Conservation (phyloP, 2,113 vertebrate genomes). For the Dipodomys spectabilis region DNA sequence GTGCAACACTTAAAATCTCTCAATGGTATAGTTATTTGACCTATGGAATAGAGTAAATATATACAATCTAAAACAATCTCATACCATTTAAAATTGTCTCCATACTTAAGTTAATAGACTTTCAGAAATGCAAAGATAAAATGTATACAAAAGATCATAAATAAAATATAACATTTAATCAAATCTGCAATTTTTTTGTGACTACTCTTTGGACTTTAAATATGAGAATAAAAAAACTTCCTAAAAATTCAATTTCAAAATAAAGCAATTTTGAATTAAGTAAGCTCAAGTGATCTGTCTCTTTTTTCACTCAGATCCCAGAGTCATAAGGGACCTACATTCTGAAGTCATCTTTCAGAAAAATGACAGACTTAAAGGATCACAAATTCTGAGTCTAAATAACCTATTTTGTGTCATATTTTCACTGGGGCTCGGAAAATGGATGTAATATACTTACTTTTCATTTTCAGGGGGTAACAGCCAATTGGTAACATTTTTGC, state of each 20-base stretch:
- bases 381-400: conserved; percentile 34
- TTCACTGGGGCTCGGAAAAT: conserved; percentile 43
- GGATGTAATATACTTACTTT: conserved; percentile 18
- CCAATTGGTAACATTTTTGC: conserved; percentile 9
- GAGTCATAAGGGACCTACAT: not conserved
- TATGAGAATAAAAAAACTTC: not conserved
- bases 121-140: conserved; percentile 26
- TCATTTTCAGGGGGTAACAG: not conserved
- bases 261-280: not conserved
- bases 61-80: conserved; percentile 10
- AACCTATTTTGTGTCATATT: conserved; percentile 41
- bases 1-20: conserved; percentile 24
- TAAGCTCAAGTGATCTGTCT: not conserved
- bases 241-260: conserved; percentile 44
- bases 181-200: not conserved
- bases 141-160: not conserved
- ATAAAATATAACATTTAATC: conserved; percentile 13
- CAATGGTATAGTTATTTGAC: not conserved
- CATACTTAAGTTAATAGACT: not conserved
- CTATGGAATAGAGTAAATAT: not conserved
- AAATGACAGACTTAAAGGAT: conserved; percentile 40
- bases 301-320: conserved; percentile 41
- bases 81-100: conserved; percentile 24
- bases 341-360: conserved; percentile 51
- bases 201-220: not conserved